Conservation (phyloP, 2,797 vertebrate species). For the Paratrypauchen microcephalus region DNA sequence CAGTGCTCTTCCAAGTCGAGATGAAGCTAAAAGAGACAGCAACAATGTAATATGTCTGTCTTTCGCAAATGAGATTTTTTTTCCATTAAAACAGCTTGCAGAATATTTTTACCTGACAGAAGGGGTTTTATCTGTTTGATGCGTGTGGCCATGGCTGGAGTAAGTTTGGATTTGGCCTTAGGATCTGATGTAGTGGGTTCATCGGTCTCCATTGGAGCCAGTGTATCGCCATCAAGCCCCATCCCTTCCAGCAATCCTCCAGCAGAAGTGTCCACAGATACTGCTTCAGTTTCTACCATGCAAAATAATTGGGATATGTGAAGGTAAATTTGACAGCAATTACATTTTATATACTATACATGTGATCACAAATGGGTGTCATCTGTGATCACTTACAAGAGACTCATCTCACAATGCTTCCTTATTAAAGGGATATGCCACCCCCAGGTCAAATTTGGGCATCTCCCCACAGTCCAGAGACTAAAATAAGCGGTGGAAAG, state of each 20-base stretch:
- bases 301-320: neutral
- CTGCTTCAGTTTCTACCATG: conserved; percentile 80
- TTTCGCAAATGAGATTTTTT: no score
- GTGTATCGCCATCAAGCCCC: conserved; percentile 88
- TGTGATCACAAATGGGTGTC: no score
- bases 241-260: conserved; percentile 92
- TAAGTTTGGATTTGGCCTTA: conserved; percentile 94
- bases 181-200: conserved; percentile 88
- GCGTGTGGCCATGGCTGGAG: conserved; percentile 95
- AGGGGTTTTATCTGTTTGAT: conserved; percentile 97
- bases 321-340: neutral
- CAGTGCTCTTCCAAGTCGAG: conserved; percentile 89
- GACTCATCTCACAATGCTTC: no score
- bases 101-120: conserved; percentile 83
- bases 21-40: conserved; percentile 83
- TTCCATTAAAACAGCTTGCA: no score
- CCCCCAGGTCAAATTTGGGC: no score
- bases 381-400: no score
- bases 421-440: no score
- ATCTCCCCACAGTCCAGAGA: no score
- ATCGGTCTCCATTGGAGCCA: conserved; percentile 96
- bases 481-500: no score
- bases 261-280: conserved; percentile 82
- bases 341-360: neutral
- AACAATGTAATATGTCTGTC: no score